These are phyloP conservation scores for Sebastes flavidus DNA, from an alignment of 2,797 vertebrate genomes.

Conservation along the genomic window DNA sequence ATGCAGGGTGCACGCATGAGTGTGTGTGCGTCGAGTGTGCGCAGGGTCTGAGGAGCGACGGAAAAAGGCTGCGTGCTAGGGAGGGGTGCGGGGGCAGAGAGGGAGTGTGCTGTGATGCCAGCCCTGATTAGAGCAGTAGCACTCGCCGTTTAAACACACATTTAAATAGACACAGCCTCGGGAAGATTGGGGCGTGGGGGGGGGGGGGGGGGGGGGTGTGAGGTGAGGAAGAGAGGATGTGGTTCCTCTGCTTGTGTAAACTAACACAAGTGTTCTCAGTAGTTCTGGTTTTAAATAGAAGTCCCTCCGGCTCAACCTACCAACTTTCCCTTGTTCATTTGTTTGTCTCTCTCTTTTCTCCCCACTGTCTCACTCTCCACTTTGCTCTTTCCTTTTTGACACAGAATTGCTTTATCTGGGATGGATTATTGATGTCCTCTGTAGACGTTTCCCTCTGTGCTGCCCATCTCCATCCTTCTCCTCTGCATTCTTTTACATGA, in stretches of 20 bases:
- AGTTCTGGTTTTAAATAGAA: slow-evolving; percentile 76
- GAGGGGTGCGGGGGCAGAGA: slow-evolving; percentile 9
- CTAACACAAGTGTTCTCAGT: slow-evolving; percentile 66
- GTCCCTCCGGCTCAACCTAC: slow-evolving; percentile 60
- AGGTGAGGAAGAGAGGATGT: slow-evolving; percentile 49
- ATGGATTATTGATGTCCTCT: slow-evolving; percentile 68
- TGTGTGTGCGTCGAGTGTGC: slow-evolving; percentile 15
- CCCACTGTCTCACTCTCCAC: slow-evolving; percentile 3
- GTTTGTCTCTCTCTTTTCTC: slow-evolving; percentile 14
- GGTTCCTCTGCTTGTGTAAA: slow-evolving; percentile 65
- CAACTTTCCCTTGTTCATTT: slow-evolving; percentile 63
- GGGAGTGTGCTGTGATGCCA: slow-evolving; percentile 65
- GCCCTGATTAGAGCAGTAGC: slow-evolving; percentile 71
- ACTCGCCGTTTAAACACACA: slow-evolving; percentile 70
- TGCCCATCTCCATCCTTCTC: slow-evolving; percentile 1
- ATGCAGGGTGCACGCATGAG: slow-evolving; percentile 32
- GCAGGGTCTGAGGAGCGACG: slow-evolving; percentile 55
- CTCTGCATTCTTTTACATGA: slow-evolving; percentile 32
- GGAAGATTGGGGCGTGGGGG: slow-evolving; percentile 13
- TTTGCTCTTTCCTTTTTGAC: slow-evolving; percentile 32
- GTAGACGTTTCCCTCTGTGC: slow-evolving; percentile 17
- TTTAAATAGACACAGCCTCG: slow-evolving; percentile 77
- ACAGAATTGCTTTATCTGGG: slow-evolving; percentile 63
- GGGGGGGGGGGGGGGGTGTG: background rate
- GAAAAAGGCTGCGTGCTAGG: slow-evolving; percentile 53